Percentiles rank a stretch among this genome's conserved stretches.
Conservation (phyloP, 1,140 invertebrate species). For the Papilio dardanus region DNA sequence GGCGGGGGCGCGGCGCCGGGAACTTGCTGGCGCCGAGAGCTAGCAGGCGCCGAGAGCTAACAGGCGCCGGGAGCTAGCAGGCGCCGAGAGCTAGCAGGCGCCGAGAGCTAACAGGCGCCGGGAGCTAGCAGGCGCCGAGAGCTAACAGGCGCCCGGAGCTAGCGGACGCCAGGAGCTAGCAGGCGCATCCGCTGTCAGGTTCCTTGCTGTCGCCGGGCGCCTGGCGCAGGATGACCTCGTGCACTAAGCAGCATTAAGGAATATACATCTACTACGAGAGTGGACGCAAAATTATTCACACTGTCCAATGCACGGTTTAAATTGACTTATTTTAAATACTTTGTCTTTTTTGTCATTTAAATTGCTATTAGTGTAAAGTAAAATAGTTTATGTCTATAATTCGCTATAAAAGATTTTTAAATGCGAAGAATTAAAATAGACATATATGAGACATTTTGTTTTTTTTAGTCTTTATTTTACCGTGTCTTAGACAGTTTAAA, state of each 20-base stretch:
- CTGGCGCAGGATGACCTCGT: constrained; percentile 98
- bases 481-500: neutral
- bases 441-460: too few relatives aligned
- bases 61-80: constrained; percentile 92
- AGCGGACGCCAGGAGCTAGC: constrained; percentile 92
- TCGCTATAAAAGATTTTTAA: too few relatives aligned
- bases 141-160: constrained; percentile 90
- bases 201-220: constrained; percentile 95
- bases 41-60: constrained; percentile 92
- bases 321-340: too few relatives aligned
- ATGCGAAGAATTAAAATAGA: too few relatives aligned
- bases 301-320: neutral
- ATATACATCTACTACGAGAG: constrained; percentile 67
- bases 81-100: constrained; percentile 92
- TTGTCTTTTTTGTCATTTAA: too few relatives aligned
- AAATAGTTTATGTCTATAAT: too few relatives aligned
- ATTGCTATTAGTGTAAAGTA: too few relatives aligned
- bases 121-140: constrained; percentile 89
- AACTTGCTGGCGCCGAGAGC: too few relatives aligned
- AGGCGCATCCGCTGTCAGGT: constrained; percentile 95
- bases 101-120: constrained; percentile 91
- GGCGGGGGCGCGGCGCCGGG: constrained; percentile 1
- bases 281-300: neutral
- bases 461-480: neutral
- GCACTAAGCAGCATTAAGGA: constrained; percentile 88